These are phyloP conservation scores for Aphidius ervi DNA, from an alignment of 1,140 invertebrate species.

Conservation along the genomic window DNA sequence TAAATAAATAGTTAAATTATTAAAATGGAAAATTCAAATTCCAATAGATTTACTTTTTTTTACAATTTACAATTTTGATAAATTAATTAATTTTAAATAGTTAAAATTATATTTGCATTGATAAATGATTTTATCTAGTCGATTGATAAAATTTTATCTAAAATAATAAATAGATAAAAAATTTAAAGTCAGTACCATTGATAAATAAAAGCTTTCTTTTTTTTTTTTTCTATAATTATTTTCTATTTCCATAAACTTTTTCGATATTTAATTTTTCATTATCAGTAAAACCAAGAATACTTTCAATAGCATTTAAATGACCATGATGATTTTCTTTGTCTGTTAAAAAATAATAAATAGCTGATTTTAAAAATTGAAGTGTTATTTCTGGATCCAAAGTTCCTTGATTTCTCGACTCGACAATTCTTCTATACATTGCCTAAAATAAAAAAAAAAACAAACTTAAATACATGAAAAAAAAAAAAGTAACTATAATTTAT, in stretches of 20 bases:
- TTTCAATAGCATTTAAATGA: conserved; percentile 80
- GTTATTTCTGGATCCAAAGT: conserved; percentile 80
- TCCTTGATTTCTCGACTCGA: conserved; percentile 67
- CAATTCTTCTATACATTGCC: conserved; percentile 77
- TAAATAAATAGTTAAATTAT: too few relatives aligned
- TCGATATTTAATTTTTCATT: conserved; percentile 72
- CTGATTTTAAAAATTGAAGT: conserved; percentile 82
- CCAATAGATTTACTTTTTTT: too few relatives aligned
- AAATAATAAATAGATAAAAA: too few relatives aligned
- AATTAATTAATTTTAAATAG: too few relatives aligned
- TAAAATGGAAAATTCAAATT: too few relatives aligned
- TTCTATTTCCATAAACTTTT: conserved; percentile 46
- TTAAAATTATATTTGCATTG: too few relatives aligned
- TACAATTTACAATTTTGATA: too few relatives aligned
- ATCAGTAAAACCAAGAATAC: conserved; percentile 76
- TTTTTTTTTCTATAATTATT: conserved; percentile 34
- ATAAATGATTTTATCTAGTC: too few relatives aligned
- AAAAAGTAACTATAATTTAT: background rate
- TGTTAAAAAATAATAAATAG: conserved; percentile 85
- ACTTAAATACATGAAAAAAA: background rate
- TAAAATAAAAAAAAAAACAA: conserved; percentile 37
- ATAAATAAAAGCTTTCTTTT: conserved; percentile 13
- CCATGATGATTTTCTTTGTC: conserved; percentile 80
- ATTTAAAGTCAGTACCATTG: too few relatives aligned
- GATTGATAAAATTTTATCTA: too few relatives aligned